A percentile compares a stretch with the other conserved stretches of the same genome.
phyloP scores from a whole-genome alignment of 2,888 invertebrate genomes.

The Odontothrips loti region DNA sequence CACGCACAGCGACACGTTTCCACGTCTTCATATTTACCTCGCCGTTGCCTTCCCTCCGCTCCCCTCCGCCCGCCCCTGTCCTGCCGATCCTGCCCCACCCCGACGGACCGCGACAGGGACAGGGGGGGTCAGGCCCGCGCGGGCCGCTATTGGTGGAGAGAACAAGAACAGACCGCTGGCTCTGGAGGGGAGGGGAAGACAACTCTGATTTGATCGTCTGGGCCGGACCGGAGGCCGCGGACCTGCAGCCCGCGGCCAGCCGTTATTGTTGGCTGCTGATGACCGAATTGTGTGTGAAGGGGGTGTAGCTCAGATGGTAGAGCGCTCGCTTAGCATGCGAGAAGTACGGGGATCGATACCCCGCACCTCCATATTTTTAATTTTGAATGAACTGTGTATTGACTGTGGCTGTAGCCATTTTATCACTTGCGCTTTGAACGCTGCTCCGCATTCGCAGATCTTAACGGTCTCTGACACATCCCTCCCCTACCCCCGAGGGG shows the following conservation, averaged over 20 bases:
- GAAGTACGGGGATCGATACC: conserved; percentile 56
- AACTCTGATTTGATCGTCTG: not conserved
- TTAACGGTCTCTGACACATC: too few relatives aligned
- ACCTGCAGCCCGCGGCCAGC: not conserved
- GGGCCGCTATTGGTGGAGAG: not conserved
- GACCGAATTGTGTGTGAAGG: conserved; percentile 32
- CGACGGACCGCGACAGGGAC: not conserved
- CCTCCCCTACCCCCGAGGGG: too few relatives aligned
- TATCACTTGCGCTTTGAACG: too few relatives aligned
- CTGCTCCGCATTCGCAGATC: too few relatives aligned
- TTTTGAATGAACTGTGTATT: too few relatives aligned
- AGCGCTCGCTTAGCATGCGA: conserved; percentile 56
- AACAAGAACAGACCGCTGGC: not conserved
- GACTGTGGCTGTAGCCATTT: too few relatives aligned
- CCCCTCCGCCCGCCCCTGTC: not conserved
- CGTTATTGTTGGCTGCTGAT: not conserved
- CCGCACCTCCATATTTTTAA: conserved; percentile 43
- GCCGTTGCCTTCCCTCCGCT: not conserved
- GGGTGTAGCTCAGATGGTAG: conserved; percentile 54
- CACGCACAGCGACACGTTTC: too few relatives aligned
- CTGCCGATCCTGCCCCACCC: not conserved
- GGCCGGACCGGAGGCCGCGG: not conserved
- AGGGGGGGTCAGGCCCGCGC: not conserved
- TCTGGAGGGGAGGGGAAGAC: not conserved
- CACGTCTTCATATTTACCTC: too few relatives aligned